A percentile compares a stretch with the other conserved stretches of the same genome.
These are phyloP conservation scores for Caiman crocodilus DNA, from an alignment of 2,797 vertebrate species.

Conservation along the genomic window DNA sequence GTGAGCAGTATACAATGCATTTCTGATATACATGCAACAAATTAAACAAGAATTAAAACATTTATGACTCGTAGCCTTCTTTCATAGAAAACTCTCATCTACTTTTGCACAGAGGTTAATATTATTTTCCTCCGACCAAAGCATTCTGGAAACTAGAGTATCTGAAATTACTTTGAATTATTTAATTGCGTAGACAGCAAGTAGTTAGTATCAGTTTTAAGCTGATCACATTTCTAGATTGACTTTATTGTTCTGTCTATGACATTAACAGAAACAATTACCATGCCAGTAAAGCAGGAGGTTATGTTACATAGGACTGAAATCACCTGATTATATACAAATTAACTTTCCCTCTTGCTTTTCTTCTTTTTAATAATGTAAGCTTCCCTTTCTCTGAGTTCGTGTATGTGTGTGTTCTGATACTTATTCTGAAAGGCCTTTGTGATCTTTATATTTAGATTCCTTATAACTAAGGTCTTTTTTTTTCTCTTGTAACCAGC, in stretches of 20 bases:
- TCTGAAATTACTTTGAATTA: conserved; percentile 98
- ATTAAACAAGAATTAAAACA: conserved; percentile 13
- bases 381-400: conserved; percentile 26
- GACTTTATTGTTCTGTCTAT: conserved; percentile 85
- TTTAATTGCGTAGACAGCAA: conserved; percentile 90
- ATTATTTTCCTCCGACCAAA: conserved; percentile 74
- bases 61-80: background rate
- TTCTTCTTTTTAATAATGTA: conserved; percentile 88
- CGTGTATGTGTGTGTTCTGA: conserved; percentile 16
- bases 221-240: conserved; percentile 90
- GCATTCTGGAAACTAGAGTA: conserved; percentile 84
- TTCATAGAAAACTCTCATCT: background rate
- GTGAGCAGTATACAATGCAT: background rate
- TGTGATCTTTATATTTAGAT: background rate
- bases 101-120: conserved; percentile 45
- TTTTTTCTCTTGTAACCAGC: conserved; percentile 7
- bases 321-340: conserved; percentile 89
- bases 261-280: conserved; percentile 90
- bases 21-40: background rate
- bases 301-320: conserved; percentile 83
- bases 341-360: conserved; percentile 79
- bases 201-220: conserved; percentile 90
- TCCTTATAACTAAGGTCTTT: conserved; percentile 40
- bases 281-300: conserved; percentile 81
- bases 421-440: conserved; percentile 54